Conservation (phyloP, 92 coral and sea anemone genomes). For the Porites evermanni region DNA sequence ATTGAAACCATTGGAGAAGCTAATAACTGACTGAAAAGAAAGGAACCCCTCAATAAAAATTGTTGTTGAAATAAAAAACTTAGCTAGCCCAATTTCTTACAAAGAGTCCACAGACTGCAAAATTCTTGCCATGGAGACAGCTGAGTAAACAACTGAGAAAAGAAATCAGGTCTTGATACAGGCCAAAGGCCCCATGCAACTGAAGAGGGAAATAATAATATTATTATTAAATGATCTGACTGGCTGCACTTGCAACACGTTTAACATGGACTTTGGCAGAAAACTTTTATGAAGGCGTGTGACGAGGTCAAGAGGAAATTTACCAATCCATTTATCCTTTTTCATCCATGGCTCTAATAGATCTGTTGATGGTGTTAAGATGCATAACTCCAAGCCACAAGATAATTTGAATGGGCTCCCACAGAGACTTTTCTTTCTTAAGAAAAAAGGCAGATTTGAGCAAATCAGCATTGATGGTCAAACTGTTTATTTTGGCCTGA, state of each 20-base stretch:
- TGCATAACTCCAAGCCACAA: slow-evolving; percentile 15
- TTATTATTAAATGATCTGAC: background rate
- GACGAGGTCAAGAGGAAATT: background rate
- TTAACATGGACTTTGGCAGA: background rate
- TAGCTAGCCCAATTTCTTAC: background rate
- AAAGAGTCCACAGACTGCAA: too few species aligned
- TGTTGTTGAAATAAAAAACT: too few species aligned
- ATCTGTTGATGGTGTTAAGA: background rate
- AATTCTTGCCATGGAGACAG: too few species aligned
- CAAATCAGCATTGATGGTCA: slow-evolving; percentile 36
- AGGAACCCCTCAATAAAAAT: background rate
- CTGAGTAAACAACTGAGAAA: background rate
- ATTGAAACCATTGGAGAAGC: slow-evolving; percentile 44
- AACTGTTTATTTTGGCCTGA: background rate
- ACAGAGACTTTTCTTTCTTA: slow-evolving; percentile 32
- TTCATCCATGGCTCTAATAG: background rate
- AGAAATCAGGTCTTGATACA: background rate
- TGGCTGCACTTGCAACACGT: background rate
- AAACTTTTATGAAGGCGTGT: too few species aligned
- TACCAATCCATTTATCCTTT: background rate
- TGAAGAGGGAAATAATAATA: slow-evolving; percentile 5
- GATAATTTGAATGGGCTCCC: slow-evolving; percentile 28
- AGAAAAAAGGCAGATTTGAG: slow-evolving; percentile 29
- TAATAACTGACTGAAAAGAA: background rate
- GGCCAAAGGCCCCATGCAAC: background rate